Conservation (phyloP, 2,113 vertebrate species). For the Takifugu bimaculatus region DNA sequence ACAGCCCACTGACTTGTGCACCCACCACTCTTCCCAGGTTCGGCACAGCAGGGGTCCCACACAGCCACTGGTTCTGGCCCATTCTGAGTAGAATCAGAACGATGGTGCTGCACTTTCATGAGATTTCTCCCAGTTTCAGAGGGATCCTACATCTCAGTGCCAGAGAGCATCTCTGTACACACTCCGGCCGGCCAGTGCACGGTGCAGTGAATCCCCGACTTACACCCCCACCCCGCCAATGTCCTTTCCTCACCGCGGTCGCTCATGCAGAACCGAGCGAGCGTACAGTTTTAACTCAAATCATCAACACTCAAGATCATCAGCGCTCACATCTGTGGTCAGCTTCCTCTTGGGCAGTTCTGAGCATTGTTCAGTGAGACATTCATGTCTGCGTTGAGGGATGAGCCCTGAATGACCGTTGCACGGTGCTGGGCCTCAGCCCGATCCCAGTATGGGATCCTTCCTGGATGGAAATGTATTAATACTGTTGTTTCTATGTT, state of each 20-base stretch:
- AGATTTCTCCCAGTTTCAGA: constrained; percentile 40
- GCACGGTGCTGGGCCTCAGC: constrained; percentile 17
- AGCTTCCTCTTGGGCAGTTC: constrained; percentile 46
- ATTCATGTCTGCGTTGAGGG: constrained; percentile 9
- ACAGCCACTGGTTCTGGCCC: constrained; percentile 8
- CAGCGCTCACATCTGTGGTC: constrained; percentile 56
- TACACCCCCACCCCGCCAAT: not conserved
- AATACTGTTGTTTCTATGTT: constrained; percentile 22
- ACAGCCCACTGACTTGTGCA: constrained; percentile 9
- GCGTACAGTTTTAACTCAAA: constrained; percentile 58
- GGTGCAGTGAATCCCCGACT: constrained; percentile 38
- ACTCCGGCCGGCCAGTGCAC: constrained; percentile 19
- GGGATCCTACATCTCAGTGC: constrained; percentile 27
- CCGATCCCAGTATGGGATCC: constrained; percentile 16
- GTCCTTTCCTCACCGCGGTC: constrained; percentile 19
- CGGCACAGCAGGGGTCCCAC: constrained; percentile 7
- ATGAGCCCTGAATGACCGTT: constrained; percentile 14
- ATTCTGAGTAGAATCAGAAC: constrained; percentile 38
- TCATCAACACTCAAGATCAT: constrained; percentile 64
- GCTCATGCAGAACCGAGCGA: constrained; percentile 55
- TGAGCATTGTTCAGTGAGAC: constrained; percentile 19
- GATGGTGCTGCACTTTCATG: constrained; percentile 48
- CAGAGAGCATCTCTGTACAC: constrained; percentile 21
- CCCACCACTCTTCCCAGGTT: constrained; percentile 4
- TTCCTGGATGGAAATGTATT: constrained; percentile 16